Evolutionary conservation across 2,113 vertebrate genomes (phyloP).

Genomic region (Notechis scutatus): DNA sequence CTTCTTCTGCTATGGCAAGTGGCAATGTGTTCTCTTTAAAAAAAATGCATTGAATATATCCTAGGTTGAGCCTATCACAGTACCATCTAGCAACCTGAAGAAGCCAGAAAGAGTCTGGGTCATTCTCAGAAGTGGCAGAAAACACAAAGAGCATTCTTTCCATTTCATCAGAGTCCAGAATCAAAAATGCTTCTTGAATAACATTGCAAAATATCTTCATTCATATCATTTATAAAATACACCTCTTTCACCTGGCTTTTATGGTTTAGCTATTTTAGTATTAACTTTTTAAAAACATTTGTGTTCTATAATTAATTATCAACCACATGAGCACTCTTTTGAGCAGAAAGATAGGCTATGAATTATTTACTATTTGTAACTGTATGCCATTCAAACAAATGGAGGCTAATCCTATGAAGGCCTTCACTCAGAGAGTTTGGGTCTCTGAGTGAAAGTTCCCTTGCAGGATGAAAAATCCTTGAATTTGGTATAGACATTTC

Average conservation of each 20-base stretch:
- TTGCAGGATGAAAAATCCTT: background rate
- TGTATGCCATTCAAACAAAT: background rate
- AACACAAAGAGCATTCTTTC: background rate
- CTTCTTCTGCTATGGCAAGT: background rate
- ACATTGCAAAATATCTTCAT: background rate
- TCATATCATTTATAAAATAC: background rate
- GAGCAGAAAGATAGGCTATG: background rate
- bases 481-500: background rate
- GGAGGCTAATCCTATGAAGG: background rate
- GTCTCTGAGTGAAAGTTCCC: background rate
- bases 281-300: background rate
- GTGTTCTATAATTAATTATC: background rate
- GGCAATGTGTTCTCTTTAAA: background rate
- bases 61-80: background rate
- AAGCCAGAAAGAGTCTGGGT: background rate
- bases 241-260: background rate
- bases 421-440: background rate
- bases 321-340: background rate
- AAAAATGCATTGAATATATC: background rate
- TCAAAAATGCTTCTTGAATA: background rate
- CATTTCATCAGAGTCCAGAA: background rate
- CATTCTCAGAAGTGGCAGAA: background rate
- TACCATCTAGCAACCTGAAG: background rate
- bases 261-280: background rate
- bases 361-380: background rate